Conservation (phyloP, 2,888 invertebrate species). For the Eilema caniola region DNA sequence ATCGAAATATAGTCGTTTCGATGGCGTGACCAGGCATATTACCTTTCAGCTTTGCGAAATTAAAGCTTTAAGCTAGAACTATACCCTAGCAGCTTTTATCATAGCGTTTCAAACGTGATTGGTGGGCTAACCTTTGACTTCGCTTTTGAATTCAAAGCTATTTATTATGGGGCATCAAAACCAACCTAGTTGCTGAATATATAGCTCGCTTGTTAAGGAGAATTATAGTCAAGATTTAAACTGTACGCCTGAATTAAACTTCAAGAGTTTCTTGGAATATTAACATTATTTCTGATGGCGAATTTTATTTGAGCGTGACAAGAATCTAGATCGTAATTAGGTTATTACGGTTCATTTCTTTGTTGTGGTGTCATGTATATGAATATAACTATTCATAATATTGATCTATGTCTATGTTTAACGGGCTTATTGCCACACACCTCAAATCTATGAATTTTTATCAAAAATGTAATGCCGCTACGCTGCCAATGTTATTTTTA, state of each 20-base stretch:
- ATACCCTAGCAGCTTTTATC: constrained; percentile 43
- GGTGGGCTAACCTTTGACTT: constrained; percentile 20
- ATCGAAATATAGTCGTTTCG: constrained; percentile 10
- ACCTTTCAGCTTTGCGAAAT: constrained; percentile 22
- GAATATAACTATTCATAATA: not conserved
- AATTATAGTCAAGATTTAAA: constrained; percentile 12
- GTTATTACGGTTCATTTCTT: not conserved
- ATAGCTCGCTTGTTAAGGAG: constrained; percentile 12
- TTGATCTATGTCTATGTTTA: not conserved
- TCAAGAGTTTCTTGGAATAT: not conserved
- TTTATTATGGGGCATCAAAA: constrained; percentile 20
- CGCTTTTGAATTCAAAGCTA: constrained; percentile 34
- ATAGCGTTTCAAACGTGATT: constrained; percentile 47
- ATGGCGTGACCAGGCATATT: constrained; percentile 44
- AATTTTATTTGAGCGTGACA: not conserved
- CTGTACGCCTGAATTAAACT: constrained; percentile 1
- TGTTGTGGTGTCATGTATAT: not conserved
- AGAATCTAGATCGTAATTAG: not conserved
- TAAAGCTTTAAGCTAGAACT: constrained; percentile 20
- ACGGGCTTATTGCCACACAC: too few relatives aligned
- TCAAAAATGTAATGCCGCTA: too few relatives aligned
- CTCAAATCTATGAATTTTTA: too few relatives aligned
- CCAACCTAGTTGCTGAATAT: constrained; percentile 10
- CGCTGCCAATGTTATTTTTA: too few relatives aligned
- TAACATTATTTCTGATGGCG: not conserved